A percentile compares a stretch with the other conserved stretches of the same genome.
These are phyloP conservation scores for zebrafish (Danio rerio) DNA, from an alignment of 2,113 vertebrate genomes.

Conservation along the genomic window DNA sequence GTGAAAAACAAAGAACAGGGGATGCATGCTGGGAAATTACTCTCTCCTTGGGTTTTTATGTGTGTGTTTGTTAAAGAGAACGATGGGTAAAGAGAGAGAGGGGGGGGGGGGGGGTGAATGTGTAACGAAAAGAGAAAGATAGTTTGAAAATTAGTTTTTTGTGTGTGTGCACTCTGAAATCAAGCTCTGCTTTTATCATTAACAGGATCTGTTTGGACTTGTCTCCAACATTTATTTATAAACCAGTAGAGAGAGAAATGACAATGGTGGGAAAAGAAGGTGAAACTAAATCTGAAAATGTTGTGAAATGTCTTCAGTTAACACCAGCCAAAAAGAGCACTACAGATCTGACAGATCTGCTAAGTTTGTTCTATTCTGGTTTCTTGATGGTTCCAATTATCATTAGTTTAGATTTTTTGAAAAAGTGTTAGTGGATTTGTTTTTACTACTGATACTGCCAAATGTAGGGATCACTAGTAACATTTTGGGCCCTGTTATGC, in stretches of 20 bases:
- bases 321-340: not conserved
- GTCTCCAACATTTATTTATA: not conserved
- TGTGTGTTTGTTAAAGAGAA: slow-evolving; percentile 32
- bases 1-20: slow-evolving; percentile 18
- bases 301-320: not conserved
- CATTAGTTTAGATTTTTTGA: not conserved
- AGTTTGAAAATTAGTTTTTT: not conserved
- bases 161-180: not conserved
- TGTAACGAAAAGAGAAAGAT: not conserved
- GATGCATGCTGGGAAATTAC: not conserved
- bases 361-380: not conserved
- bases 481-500: no score
- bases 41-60: not conserved
- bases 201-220: not conserved
- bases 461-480: not conserved
- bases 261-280: not conserved
- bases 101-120: not conserved
- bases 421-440: not conserved
- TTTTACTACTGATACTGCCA: not conserved
- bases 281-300: not conserved
- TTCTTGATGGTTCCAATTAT: not conserved
- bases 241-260: not conserved
- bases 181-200: not conserved
- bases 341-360: not conserved
- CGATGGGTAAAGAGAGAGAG: not conserved